Conservation (phyloP, 2,113 vertebrate species). For the Anas platyrhynchos region DNA sequence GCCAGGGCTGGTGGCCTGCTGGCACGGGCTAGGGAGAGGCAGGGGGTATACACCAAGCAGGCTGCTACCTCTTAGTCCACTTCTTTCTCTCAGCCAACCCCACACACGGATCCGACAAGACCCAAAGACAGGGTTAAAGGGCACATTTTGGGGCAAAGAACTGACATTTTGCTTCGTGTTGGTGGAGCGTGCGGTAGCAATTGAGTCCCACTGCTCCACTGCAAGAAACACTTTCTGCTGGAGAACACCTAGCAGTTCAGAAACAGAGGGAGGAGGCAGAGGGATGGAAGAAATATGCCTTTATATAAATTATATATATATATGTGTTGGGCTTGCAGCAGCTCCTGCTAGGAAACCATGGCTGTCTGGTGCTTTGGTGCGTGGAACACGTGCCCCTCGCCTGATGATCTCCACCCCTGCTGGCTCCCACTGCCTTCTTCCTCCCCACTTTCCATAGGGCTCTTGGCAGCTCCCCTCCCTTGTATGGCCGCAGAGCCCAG, state of each 20-base stretch:
- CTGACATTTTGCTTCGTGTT: neutral
- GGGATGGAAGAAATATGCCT: neutral
- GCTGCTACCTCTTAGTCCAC: neutral
- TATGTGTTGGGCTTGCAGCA: neutral
- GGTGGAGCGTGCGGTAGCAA: neutral
- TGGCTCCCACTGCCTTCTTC: neutral
- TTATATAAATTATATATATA: neutral
- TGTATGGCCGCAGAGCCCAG: constrained; percentile 67
- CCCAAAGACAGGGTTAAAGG: neutral
- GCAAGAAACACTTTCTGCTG: neutral
- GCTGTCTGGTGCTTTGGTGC: neutral
- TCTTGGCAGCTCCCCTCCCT: constrained; percentile 43
- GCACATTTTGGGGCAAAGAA: neutral
- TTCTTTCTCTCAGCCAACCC: neutral
- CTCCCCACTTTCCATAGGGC: accelerated
- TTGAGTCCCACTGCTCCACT: neutral
- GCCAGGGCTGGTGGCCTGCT: accelerated
- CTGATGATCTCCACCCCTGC: neutral
- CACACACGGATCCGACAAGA: neutral
- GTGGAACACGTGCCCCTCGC: accelerated
- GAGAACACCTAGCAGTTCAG: neutral
- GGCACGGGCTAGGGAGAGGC: accelerated
- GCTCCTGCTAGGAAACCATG: neutral
- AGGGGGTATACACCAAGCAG: neutral
- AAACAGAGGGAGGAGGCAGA: neutral